phyloP scores from a whole-genome alignment of 2,888 invertebrate genomes.

The Lamellibrachia columna region DNA sequence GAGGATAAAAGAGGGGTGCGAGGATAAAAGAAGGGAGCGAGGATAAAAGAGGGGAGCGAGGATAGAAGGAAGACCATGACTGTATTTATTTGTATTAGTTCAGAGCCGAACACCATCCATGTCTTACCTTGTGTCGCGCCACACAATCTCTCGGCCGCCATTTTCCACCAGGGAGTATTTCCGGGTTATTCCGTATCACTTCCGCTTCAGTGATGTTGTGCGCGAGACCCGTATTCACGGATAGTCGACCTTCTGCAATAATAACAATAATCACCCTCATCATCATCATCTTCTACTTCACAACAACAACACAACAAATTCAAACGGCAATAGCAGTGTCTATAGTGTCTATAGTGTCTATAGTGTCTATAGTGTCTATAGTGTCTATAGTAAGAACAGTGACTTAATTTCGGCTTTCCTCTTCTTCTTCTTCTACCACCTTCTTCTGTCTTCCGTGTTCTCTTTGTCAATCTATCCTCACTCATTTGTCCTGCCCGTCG shows the following conservation, averaged over 20 bases:
- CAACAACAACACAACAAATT: neutral
- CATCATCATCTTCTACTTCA: neutral
- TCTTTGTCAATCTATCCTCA: no score
- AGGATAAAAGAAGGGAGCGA: neutral
- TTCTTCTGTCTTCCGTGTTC: no score
- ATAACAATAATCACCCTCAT: neutral
- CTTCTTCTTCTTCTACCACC: no score
- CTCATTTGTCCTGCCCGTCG: no score
- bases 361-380: no score
- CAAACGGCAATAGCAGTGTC: no score
- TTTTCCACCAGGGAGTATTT: conserved; percentile 51
- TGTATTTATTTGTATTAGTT: neutral
- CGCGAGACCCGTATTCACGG: conserved; percentile 38
- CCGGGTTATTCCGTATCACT: conserved; percentile 42
- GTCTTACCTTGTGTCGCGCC: conserved; percentile 50
- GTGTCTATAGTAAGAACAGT: no score
- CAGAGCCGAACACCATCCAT: neutral
- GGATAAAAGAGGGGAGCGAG: neutral
- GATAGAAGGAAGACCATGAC: neutral
- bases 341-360: no score
- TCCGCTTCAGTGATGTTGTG: conserved; percentile 37
- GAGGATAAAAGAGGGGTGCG: no score
- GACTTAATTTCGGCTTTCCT: no score
- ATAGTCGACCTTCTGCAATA: conserved; percentile 41
- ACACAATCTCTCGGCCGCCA: conserved; percentile 52